phyloP scores from a whole-genome alignment of 2,888 invertebrate species.

The Falcaria lacertinaria region DNA sequence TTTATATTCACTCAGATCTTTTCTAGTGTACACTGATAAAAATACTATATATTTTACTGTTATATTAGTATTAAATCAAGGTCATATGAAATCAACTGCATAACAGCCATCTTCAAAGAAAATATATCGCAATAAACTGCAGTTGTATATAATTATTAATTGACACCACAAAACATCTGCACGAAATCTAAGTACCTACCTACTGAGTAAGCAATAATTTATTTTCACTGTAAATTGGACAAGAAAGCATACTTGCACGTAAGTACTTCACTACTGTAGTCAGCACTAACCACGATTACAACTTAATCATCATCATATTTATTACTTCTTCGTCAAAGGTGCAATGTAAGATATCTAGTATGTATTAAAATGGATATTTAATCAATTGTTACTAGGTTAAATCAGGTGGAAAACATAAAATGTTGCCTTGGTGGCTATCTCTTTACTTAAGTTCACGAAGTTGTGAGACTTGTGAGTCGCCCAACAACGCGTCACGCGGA shows the following conservation, averaged over 20 bases:
- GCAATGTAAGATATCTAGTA: background rate
- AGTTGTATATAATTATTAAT: background rate
- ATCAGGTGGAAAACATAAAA: too few relatives aligned
- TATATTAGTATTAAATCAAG: background rate
- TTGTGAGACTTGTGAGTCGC: background rate
- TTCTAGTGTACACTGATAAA: background rate
- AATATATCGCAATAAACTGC: background rate
- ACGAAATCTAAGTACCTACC: background rate
- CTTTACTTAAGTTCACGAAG: background rate
- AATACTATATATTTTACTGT: background rate
- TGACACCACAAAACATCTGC: background rate
- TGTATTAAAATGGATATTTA: too few relatives aligned
- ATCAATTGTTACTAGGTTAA: too few relatives aligned
- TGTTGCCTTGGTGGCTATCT: background rate
- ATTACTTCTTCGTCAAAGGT: background rate
- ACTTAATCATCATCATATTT: background rate
- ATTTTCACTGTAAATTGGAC: background rate
- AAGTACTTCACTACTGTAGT: background rate
- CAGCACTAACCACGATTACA: background rate
- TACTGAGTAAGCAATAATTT: slow-evolving; percentile 1
- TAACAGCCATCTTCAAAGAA: background rate
- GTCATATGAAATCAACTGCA: background rate
- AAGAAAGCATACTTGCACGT: background rate
- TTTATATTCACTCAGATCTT: too few relatives aligned
- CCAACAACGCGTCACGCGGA: slow-evolving; percentile 70